Evolutionary conservation across 2,113 vertebrate species (phyloP).

Genomic region (Heterotis niloticus): DNA sequence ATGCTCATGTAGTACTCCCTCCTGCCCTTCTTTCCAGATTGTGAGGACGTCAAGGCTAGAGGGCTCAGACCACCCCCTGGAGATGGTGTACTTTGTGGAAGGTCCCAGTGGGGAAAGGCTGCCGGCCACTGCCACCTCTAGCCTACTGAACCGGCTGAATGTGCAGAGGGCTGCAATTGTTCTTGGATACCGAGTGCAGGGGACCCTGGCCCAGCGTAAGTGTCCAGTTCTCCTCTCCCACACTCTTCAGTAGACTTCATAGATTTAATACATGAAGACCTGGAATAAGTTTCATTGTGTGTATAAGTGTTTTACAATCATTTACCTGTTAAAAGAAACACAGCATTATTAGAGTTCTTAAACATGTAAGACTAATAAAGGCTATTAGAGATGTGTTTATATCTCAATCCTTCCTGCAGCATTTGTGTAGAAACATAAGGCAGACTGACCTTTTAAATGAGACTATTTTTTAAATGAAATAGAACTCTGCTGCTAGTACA

Average conservation of each 20-base stretch:
- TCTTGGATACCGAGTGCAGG: conserved; percentile 85
- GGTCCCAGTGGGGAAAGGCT: conserved; percentile 78
- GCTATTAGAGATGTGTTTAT: not conserved
- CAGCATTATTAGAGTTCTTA: not conserved
- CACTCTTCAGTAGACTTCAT: not conserved
- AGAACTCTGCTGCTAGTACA: not conserved
- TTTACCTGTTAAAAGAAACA: too few species aligned
- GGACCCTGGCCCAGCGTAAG: conserved; percentile 83
- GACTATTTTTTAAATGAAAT: too few species aligned
- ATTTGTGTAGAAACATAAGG: too few species aligned
- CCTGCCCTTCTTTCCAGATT: conserved; percentile 63
- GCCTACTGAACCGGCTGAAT: conserved; percentile 82
- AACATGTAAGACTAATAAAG: not conserved
- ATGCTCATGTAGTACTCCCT: not conserved
- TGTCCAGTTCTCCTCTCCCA: conserved; percentile 1
- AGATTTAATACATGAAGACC: too few species aligned
- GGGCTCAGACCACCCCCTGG: conserved; percentile 74
- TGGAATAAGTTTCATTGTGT: too few species aligned
- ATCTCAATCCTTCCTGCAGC: too few species aligned
- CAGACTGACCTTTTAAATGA: too few species aligned
- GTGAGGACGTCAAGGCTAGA: conserved; percentile 77
- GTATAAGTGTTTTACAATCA: too few species aligned
- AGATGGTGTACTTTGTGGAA: conserved; percentile 92
- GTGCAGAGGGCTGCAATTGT: conserved; percentile 92
- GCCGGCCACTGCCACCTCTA: conserved; percentile 72